These are phyloP conservation scores for Antheraea mylitta DNA, from an alignment of 1,140 invertebrate genomes.

Conservation along the genomic window DNA sequence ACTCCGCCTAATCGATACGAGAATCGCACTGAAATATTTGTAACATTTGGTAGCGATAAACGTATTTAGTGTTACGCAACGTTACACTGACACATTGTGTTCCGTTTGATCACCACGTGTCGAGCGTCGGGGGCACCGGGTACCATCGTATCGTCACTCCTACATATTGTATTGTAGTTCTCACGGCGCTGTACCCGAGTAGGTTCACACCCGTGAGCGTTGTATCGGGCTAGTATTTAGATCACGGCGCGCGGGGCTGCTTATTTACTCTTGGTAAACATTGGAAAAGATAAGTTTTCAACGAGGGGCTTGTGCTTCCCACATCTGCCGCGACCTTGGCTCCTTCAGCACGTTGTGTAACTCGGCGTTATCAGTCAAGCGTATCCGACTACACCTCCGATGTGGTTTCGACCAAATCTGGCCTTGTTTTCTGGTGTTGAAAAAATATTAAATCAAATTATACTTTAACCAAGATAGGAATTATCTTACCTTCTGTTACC, in stretches of 20 bases:
- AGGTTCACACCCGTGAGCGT: conserved; percentile 63
- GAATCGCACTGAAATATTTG: neutral
- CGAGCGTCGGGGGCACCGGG: conserved; percentile 20
- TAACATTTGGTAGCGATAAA: conserved; percentile 29
- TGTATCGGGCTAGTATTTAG: conserved; percentile 34
- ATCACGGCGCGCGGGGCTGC: conserved; percentile 38
- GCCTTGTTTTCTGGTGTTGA: conserved; percentile 66
- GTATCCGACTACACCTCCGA: conserved; percentile 42
- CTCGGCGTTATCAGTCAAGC: conserved; percentile 68
- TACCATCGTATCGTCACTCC: conserved; percentile 40
- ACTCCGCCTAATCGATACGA: conserved; percentile 1
- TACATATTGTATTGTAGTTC: conserved; percentile 58
- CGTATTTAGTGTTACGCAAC: conserved; percentile 35
- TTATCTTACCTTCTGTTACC: no score
- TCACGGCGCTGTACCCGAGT: conserved; percentile 57
- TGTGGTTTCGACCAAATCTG: conserved; percentile 55
- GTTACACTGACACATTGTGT: conserved; percentile 36
- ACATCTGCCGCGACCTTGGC: conserved; percentile 74
- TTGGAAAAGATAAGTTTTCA: conserved; percentile 62
- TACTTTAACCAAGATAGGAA: no score
- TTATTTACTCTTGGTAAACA: conserved; percentile 68
- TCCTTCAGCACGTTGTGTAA: conserved; percentile 63
- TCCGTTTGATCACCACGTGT: conserved; percentile 48
- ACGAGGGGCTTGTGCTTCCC: conserved; percentile 69
- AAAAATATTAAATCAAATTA: conserved; percentile 25